These are phyloP conservation scores for Zoanthus solanderi DNA, from an alignment of 92 coral and sea anemone genomes.

Conservation along the genomic window DNA sequence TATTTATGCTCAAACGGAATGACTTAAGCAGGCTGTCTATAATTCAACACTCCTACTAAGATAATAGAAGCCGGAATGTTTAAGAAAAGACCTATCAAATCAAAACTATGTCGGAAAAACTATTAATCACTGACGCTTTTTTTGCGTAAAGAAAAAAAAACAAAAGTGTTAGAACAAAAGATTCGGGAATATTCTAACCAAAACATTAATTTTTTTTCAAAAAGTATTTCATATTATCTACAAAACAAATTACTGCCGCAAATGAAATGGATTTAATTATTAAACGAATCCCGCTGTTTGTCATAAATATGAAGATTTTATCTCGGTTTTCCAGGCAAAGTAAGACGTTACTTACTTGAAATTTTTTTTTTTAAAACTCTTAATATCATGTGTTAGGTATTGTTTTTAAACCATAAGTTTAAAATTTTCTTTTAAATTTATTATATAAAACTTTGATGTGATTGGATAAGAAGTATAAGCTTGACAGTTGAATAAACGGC, in stretches of 20 bases:
- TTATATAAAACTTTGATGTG: too few relatives aligned
- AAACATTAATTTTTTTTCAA: conserved; percentile 15
- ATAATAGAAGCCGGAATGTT: background rate
- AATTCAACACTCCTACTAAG: background rate
- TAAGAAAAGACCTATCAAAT: background rate
- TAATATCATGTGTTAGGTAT: too few relatives aligned
- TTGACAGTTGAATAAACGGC: too few relatives aligned
- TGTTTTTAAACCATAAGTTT: too few relatives aligned
- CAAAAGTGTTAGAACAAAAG: conserved; percentile 15
- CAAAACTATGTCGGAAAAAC: background rate
- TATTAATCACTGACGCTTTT: background rate
- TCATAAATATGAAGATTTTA: background rate
- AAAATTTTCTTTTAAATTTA: too few relatives aligned
- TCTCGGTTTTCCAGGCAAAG: background rate
- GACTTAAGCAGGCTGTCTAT: background rate
- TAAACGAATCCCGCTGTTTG: background rate
- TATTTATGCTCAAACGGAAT: background rate
- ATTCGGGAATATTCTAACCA: background rate
- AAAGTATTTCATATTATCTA: conserved; percentile 7
- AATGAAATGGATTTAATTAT: conserved; percentile 8
- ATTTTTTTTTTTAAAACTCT: too few relatives aligned
- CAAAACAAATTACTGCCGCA: conserved; percentile 18
- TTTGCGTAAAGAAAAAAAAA: conserved; percentile 1
- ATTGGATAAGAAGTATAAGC: too few relatives aligned
- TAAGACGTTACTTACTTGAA: background rate